Evolutionary conservation across 2,888 invertebrate genomes (phyloP).

Genomic region (Erebia aethiops): DNA sequence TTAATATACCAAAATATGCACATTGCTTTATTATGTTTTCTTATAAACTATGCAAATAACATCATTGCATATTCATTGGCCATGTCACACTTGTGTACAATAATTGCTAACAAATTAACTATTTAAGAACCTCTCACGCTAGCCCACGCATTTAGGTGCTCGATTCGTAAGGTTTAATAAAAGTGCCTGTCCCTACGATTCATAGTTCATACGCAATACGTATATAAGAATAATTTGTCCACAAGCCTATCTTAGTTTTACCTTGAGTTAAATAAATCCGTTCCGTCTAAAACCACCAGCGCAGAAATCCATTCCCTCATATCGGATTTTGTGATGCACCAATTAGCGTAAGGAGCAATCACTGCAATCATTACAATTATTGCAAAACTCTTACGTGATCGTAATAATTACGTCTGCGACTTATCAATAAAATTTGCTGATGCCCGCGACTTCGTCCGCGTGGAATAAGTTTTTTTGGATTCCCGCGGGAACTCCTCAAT

Average conservation of each 20-base stretch:
- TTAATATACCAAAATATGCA: background rate
- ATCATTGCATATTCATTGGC: background rate
- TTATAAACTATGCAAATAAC: background rate
- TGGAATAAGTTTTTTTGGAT: too few species aligned
- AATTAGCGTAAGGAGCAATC: slow-evolving; percentile 55
- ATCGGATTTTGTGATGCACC: slow-evolving; percentile 72
- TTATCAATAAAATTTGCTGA: slow-evolving; percentile 12
- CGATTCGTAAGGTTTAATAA: background rate
- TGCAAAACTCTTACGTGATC: slow-evolving; percentile 28
- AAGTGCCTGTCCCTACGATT: background rate
- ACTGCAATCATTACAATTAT: slow-evolving; percentile 26
- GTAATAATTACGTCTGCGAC: slow-evolving; percentile 10
- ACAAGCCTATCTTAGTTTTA: slow-evolving; percentile 19
- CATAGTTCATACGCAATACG: background rate
- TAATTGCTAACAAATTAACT: background rate
- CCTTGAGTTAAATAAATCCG: slow-evolving; percentile 39
- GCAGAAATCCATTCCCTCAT: slow-evolving; percentile 40
- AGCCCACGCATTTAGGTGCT: background rate
- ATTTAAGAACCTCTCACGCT: background rate
- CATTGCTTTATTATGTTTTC: background rate
- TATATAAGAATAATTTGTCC: background rate
- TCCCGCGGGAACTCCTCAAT: too few species aligned
- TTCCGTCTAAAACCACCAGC: slow-evolving; percentile 37
- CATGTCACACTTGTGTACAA: background rate
- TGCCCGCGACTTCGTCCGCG: too few species aligned